Evolutionary conservation across 2,797 vertebrate species (phyloP).

Genomic region (Coregonus ussuriensis): DNA sequence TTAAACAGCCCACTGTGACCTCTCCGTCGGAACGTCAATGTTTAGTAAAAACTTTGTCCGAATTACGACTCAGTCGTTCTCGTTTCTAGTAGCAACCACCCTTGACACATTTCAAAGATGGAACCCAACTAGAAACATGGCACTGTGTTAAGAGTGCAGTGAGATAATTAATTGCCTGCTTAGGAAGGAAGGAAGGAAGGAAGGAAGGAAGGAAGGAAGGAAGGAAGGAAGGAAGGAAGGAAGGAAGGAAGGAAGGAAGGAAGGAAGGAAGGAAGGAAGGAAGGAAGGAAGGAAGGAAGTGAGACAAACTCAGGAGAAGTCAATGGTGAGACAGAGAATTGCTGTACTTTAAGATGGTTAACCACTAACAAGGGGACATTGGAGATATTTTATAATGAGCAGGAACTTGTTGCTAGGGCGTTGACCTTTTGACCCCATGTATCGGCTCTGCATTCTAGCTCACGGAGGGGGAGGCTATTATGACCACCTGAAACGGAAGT

Average conservation of each 20-base stretch:
- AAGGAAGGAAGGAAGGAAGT: not conserved
- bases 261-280: not conserved
- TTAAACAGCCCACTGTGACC: not conserved
- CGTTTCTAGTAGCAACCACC: not conserved
- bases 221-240: not conserved
- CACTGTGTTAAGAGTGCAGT: not conserved
- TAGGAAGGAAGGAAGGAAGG: not conserved
- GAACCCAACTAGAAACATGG: not conserved
- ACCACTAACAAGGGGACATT: constrained; percentile 31
- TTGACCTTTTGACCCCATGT: constrained; percentile 37
- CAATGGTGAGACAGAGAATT: constrained; percentile 22
- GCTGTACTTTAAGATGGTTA: constrained; percentile 17
- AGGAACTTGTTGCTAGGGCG: constrained; percentile 25
- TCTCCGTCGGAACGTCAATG: not conserved
- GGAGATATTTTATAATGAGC: constrained; percentile 54
- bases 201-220: no score
- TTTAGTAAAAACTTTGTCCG: not conserved
- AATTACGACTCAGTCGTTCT: not conserved
- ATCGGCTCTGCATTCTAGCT: constrained; percentile 23
- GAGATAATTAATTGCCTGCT: not conserved
- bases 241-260: not conserved
- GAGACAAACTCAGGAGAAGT: constrained; percentile 17
- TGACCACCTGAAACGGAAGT: constrained; percentile 14
- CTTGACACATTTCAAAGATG: not conserved
- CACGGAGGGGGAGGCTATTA: constrained; percentile 22